phyloP scores from a whole-genome alignment of 2,113 vertebrate species.

The Cyprinus carpio region DNA sequence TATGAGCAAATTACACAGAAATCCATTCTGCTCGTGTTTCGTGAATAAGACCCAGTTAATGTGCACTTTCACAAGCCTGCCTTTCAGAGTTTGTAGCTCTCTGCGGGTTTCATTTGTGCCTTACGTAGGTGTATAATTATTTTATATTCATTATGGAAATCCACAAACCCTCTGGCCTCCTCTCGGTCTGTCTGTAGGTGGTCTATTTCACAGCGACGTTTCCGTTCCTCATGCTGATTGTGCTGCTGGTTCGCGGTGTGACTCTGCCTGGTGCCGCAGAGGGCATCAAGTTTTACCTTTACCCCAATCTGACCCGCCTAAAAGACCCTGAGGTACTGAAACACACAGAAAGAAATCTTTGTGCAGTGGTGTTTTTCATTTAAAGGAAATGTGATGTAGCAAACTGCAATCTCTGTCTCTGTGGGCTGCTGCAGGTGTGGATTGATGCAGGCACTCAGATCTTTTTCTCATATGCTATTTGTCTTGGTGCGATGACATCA shows the following conservation, averaged over 20 bases:
- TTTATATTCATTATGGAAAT: constrained; percentile 5
- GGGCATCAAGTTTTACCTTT: constrained; percentile 98
- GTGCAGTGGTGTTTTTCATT: background rate
- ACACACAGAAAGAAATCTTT: background rate
- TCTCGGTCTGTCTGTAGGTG: constrained; percentile 65
- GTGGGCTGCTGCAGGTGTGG: constrained; percentile 84
- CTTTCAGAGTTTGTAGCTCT: background rate
- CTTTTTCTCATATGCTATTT: constrained; percentile 99
- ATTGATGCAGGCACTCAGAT: constrained; percentile 98
- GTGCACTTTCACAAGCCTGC: background rate
- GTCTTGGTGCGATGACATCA: constrained; percentile 98
- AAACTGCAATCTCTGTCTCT: background rate
- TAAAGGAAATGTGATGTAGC: background rate
- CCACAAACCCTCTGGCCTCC: background rate
- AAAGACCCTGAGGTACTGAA: constrained; percentile 88
- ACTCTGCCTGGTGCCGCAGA: constrained; percentile 94
- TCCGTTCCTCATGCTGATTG: constrained; percentile 96
- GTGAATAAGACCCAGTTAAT: background rate
- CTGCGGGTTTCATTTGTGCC: background rate
- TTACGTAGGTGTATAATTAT: constrained; percentile 46
- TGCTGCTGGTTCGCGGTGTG: constrained; percentile 90
- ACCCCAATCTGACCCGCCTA: constrained; percentile 89
- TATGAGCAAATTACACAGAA: background rate
- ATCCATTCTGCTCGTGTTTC: background rate
- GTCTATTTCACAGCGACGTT: constrained; percentile 98